phyloP scores from a whole-genome alignment of 1,140 invertebrate genomes.

The Elysia chlorotica region DNA sequence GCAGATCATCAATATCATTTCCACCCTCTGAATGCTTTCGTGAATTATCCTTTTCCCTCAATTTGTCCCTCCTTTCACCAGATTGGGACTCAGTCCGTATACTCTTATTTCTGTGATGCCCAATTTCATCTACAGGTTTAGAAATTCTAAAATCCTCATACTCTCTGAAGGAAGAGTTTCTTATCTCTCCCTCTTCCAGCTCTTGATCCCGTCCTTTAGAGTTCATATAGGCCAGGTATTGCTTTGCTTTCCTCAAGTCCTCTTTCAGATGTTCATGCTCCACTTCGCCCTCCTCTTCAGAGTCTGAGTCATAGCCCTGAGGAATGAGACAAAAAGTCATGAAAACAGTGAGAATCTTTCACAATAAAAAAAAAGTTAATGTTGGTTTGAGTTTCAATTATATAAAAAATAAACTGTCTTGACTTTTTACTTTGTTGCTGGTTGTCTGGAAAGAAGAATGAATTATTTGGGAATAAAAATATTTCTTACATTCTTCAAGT shows the following conservation, averaged over 20 bases:
- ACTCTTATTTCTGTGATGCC: too few relatives aligned
- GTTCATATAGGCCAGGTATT: slow-evolving; percentile 24
- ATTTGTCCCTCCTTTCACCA: not conserved
- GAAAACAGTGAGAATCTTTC: too few relatives aligned
- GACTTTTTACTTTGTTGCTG: too few relatives aligned
- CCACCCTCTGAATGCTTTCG: not conserved
- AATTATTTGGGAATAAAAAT: too few relatives aligned
- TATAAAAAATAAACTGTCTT: not conserved
- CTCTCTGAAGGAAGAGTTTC: slow-evolving; percentile 10
- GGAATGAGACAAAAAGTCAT: too few relatives aligned
- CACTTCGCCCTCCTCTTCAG: slow-evolving; percentile 57
- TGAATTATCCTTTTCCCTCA: not conserved
- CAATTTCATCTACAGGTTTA: slow-evolving; percentile 16
- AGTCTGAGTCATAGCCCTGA: slow-evolving; percentile 54
- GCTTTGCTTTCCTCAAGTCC: slow-evolving; percentile 22
- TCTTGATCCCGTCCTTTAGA: not conserved
- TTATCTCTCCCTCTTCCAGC: not conserved
- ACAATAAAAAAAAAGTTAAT: too few relatives aligned
- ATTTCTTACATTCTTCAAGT: too few relatives aligned
- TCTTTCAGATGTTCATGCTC: slow-evolving; percentile 42
- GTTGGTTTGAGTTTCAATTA: not conserved
- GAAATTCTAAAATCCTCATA: slow-evolving; percentile 28
- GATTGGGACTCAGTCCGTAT: not conserved
- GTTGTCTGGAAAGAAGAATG: too few relatives aligned
- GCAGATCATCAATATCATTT: not conserved